Percentiles rank a stretch among this genome's conserved stretches.
These are phyloP conservation scores for Drosophila greeni DNA, from an alignment of 2,888 invertebrate genomes.

Conservation along the genomic window DNA sequence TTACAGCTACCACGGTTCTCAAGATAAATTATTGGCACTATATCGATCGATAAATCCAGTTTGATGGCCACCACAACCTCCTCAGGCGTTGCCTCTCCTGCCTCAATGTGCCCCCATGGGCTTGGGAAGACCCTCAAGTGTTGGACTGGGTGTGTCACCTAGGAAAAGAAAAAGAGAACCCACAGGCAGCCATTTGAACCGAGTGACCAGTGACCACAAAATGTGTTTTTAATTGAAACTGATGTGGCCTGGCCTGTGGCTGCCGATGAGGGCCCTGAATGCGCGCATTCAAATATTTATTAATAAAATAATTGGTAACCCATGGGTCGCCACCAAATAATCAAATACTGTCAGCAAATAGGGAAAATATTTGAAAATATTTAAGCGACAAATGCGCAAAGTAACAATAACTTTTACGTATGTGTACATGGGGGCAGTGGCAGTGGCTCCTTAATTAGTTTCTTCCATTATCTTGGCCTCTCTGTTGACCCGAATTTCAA, in stretches of 20 bases:
- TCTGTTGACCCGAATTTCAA: slow-evolving; percentile 80
- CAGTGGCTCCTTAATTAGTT: slow-evolving; percentile 77
- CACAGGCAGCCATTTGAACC: slow-evolving; percentile 7
- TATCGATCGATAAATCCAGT: slow-evolving; percentile 43
- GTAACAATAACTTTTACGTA: slow-evolving; percentile 41
- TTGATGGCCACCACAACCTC: slow-evolving; percentile 19
- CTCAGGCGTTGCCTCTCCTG: background rate
- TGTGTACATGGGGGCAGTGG: slow-evolving; percentile 56
- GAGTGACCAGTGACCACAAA: slow-evolving; percentile 61
- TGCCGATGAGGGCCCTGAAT: slow-evolving; percentile 60
- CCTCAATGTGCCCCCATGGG: slow-evolving; percentile 6
- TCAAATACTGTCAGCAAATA: slow-evolving; percentile 59
- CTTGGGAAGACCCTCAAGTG: slow-evolving; percentile 37
- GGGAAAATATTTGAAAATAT: slow-evolving; percentile 71
- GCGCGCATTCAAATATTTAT: slow-evolving; percentile 66
- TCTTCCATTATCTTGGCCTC: slow-evolving; percentile 79
- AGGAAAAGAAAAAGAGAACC: slow-evolving; percentile 17
- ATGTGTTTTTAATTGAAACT: slow-evolving; percentile 71
- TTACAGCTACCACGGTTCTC: slow-evolving; percentile 25
- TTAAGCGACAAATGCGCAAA: slow-evolving; percentile 55
- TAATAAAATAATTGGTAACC: slow-evolving; percentile 69
- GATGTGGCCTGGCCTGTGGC: slow-evolving; percentile 51
- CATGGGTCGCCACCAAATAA: slow-evolving; percentile 50
- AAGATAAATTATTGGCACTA: slow-evolving; percentile 36
- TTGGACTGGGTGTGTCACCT: slow-evolving; percentile 43